Percentiles rank a stretch among this genome's conserved stretches.
phyloP scores from a whole-genome alignment of 2,888 invertebrate species.

The Papilio elwesi region DNA sequence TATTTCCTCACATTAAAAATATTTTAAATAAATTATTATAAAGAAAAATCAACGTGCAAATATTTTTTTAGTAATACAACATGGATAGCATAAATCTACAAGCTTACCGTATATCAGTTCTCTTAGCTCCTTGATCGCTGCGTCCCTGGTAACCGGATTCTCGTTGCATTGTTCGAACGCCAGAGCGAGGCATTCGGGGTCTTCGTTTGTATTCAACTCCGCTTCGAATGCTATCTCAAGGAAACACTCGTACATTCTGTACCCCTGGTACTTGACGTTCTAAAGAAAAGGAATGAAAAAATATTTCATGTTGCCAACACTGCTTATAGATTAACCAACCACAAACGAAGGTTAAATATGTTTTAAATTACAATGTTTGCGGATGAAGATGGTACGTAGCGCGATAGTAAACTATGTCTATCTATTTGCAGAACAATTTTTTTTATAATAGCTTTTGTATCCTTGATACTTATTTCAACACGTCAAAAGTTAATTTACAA shows the following conservation, averaged over 20 bases:
- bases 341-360: too few relatives aligned
- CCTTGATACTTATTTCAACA: not conserved
- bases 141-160: conserved; percentile 62
- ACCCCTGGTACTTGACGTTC: conserved; percentile 46
- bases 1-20: too few relatives aligned
- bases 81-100: not conserved
- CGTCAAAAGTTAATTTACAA: conserved; percentile 10
- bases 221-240: conserved; percentile 76
- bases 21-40: too few relatives aligned
- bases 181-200: conserved; percentile 65
- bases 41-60: not conserved
- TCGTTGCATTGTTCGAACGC: conserved; percentile 70
- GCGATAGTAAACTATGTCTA: too few relatives aligned
- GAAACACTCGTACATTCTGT: conserved; percentile 71
- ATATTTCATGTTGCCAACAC: not conserved
- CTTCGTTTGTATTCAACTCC: conserved; percentile 67
- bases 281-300: conserved; percentile 24
- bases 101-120: conserved; percentile 69
- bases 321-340: too few relatives aligned
- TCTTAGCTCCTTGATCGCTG: conserved; percentile 66
- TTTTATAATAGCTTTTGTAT: not conserved
- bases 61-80: not conserved
- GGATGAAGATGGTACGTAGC: too few relatives aligned
- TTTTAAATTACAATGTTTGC: too few relatives aligned
- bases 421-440: too few relatives aligned